Conservation (phyloP, 2,113 vertebrate species). For the Myrmophylax atrothorax region DNA sequence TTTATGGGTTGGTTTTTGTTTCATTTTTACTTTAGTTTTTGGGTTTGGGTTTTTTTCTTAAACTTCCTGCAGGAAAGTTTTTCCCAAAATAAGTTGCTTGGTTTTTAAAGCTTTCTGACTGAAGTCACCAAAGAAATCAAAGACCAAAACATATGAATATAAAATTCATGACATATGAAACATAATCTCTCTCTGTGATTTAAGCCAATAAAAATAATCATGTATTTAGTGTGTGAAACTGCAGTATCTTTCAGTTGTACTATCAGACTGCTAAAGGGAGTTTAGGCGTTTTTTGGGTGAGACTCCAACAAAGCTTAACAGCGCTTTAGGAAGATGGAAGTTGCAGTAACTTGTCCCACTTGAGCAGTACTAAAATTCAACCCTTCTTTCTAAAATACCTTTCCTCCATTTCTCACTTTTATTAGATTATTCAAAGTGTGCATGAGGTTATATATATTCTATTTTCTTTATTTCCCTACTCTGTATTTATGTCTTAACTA, state of each 20-base stretch:
- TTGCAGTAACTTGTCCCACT: not conserved
- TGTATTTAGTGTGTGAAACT: not conserved
- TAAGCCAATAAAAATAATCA: not conserved
- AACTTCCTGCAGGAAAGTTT: not conserved
- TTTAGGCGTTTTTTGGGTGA: rapidly evolving
- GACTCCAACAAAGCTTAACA: not conserved
- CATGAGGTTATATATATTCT: not conserved
- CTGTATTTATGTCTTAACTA: not conserved
- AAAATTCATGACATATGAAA: rapidly evolving
- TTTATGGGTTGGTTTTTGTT: not conserved
- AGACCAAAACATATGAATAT: not conserved
- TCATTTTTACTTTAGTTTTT: not conserved
- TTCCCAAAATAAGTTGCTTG: not conserved
- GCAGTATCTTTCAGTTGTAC: not conserved
- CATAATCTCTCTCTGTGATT: rapidly evolving
- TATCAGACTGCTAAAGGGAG: not conserved
- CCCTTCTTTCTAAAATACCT: not conserved
- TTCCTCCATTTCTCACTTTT: not conserved
- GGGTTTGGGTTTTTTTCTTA: not conserved
- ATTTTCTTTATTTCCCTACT: not conserved
- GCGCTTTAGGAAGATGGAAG: not conserved
- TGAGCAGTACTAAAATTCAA: not conserved
- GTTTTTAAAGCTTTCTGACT: not conserved
- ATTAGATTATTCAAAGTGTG: not conserved
- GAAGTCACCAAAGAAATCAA: not conserved